phyloP scores from a whole-genome alignment of 2,888 invertebrate genomes.

The Drosophila formosana region DNA sequence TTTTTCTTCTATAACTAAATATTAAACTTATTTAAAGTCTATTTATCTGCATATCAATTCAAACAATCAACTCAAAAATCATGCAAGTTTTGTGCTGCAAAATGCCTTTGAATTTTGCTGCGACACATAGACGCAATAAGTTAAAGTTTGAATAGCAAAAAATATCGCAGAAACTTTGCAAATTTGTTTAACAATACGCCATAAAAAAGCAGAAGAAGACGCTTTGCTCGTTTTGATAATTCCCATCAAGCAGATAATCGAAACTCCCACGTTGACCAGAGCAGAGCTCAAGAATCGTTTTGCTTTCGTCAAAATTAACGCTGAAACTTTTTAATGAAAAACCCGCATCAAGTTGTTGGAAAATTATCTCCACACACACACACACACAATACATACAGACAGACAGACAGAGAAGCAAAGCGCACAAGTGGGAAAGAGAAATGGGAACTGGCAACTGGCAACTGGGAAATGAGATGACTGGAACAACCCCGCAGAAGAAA shows the following conservation, averaged over 20 bases:
- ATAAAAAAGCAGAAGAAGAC: background rate
- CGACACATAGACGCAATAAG: background rate
- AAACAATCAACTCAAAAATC: background rate
- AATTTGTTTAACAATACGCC: constrained; percentile 16
- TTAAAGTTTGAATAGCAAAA: background rate
- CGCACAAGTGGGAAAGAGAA: constrained; percentile 44
- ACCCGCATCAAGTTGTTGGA: constrained; percentile 67
- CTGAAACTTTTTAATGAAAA: constrained; percentile 80
- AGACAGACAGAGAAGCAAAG: too few relatives aligned
- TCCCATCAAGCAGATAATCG: constrained; percentile 54
- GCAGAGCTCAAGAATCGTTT: constrained; percentile 62
- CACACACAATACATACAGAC: constrained; percentile 10
- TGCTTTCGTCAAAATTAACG: constrained; percentile 76
- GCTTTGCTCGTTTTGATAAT: constrained; percentile 17
- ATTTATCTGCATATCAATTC: background rate
- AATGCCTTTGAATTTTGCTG: background rate
- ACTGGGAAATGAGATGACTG: constrained; percentile 36
- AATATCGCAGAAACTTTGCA: constrained; percentile 26
- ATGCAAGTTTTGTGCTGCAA: too few relatives aligned
- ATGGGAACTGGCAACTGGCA: constrained; percentile 16
- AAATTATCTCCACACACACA: constrained; percentile 47
- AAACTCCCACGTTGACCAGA: constrained; percentile 55
- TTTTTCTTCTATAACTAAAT: too few relatives aligned
- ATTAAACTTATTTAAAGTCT: too few relatives aligned
- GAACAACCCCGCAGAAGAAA: constrained; percentile 50